A percentile compares a stretch with the other conserved stretches of the same genome.
phyloP scores from a whole-genome alignment of 2,113 vertebrate genomes.

The Tautogolabrus adspersus region DNA sequence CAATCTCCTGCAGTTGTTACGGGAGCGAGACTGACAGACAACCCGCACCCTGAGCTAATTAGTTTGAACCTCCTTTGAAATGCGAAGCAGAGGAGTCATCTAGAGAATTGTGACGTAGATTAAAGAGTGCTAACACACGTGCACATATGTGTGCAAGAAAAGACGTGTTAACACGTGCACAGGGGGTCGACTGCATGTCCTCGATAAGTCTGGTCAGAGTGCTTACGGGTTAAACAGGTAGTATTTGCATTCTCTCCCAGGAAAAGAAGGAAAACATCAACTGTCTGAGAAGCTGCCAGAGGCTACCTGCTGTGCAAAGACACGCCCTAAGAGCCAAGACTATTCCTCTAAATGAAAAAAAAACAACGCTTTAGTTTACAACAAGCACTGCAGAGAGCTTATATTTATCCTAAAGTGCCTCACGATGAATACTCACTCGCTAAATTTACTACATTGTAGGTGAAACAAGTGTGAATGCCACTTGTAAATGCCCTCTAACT shows the following conservation, averaged over 20 bases:
- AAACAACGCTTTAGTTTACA: conserved; percentile 23
- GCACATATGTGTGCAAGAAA: background rate
- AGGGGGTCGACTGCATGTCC: conserved; percentile 35
- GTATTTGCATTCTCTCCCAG: conserved; percentile 74
- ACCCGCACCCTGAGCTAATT: conserved; percentile 61
- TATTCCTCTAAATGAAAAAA: conserved; percentile 33
- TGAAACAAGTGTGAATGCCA: conserved; percentile 39
- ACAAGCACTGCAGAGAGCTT: background rate
- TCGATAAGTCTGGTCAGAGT: conserved; percentile 56
- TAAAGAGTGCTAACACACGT: conserved; percentile 13
- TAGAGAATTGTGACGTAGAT: conserved; percentile 53
- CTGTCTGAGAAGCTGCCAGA: conserved; percentile 49
- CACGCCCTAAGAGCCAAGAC: conserved; percentile 33
- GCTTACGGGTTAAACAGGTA: conserved; percentile 68
- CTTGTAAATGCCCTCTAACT: conserved; percentile 44
- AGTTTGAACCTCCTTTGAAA: conserved; percentile 66
- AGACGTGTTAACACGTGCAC: background rate
- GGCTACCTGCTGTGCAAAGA: conserved; percentile 47
- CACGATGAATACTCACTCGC: conserved; percentile 1
- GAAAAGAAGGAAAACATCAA: conserved; percentile 34
- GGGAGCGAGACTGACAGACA: conserved; percentile 51
- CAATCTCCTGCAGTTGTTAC: conserved; percentile 44
- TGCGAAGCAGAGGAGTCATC: conserved; percentile 53
- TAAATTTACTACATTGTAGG: conserved; percentile 24
- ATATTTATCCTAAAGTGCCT: conserved; percentile 9